Evolutionary conservation across 2,797 vertebrate species (phyloP).

Genomic region (Ammospiza maritima): DNA sequence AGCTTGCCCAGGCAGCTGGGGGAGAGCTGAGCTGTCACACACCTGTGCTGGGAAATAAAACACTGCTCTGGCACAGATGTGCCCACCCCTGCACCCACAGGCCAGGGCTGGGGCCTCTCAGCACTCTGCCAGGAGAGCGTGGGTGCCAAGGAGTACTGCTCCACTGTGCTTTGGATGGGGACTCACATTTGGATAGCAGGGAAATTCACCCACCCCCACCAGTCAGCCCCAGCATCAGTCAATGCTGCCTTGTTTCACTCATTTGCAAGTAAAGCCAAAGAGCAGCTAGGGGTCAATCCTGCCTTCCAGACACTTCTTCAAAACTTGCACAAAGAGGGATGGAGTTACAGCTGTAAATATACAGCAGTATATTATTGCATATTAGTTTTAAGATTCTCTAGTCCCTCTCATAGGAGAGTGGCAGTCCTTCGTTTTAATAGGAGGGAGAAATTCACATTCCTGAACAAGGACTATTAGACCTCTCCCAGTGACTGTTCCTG

Average conservation of each 20-base stretch:
- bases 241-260: not conserved
- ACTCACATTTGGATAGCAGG: not conserved
- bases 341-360: not conserved
- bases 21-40: not conserved
- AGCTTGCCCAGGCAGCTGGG: fast-evolving
- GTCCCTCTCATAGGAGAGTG: not conserved
- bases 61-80: not conserved
- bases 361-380: not conserved
- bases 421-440: not conserved
- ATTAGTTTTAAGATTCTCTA: not conserved
- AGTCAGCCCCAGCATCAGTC: not conserved
- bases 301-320: not conserved
- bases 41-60: not conserved
- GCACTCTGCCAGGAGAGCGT: fast-evolving
- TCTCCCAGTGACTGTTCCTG: not conserved
- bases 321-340: not conserved
- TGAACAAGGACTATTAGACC: not conserved
- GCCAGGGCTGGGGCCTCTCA: not conserved
- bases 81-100: too few species aligned
- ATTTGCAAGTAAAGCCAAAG: not conserved
- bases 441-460: not conserved
- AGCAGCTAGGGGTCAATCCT: not conserved
- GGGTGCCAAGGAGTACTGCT: not conserved
- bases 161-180: not conserved
- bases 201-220: not conserved